Base-by-base conservation (phyloP, 2,888 invertebrate species). In the Malthinus flaveolus region DNA sequence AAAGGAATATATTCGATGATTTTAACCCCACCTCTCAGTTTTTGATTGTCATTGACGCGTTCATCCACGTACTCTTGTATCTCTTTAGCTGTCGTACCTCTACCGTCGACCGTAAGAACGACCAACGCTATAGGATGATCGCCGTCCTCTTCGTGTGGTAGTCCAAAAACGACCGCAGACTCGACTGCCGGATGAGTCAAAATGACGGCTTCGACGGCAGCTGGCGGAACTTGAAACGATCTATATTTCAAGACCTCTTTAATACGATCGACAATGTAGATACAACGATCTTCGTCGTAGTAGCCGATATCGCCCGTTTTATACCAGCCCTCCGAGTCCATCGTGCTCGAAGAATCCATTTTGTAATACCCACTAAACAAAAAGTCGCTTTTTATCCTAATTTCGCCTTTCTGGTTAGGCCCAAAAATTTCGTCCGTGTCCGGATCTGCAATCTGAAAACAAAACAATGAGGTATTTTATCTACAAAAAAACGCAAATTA, bases 101-200 rank as follows among this genome's bases (percentile, higher is more conserved):
- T 49, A 1, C 49, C 11, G 3, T 23, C 34, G 31, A 70, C 62
- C 5, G 67, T 58, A 34, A 69, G 36, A 4, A 71, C 51, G 12
- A 75, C 67, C 6, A 75, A 35, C 5, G 71, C 90, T 67, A 83
- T 82, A 0, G 92, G 91, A 32, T 85, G 81, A 73, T 93, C 90
- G 4, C 92, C 93, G 31, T 82, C 82, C 10, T 78, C 75, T 0
- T 81, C 78, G 70, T 92, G 86, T 0, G 87, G 86, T 15, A 90
- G 75, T 0, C 93, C 93, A 59, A 94, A 80, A 0, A 95, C 93
- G 0, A 89, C 93, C 0, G 88, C 91, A 68, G 93, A 92, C 11
- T 82, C 75, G 0, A 95, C 83, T 13, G 83, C 84, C 0, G 90
- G 87, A 75, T 91, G 89, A 15, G 83, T 81, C 11, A 55, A 82